These are phyloP conservation scores for Ammodytes marinus DNA, from an alignment of 2,113 vertebrate genomes.

Conservation along the genomic window DNA sequence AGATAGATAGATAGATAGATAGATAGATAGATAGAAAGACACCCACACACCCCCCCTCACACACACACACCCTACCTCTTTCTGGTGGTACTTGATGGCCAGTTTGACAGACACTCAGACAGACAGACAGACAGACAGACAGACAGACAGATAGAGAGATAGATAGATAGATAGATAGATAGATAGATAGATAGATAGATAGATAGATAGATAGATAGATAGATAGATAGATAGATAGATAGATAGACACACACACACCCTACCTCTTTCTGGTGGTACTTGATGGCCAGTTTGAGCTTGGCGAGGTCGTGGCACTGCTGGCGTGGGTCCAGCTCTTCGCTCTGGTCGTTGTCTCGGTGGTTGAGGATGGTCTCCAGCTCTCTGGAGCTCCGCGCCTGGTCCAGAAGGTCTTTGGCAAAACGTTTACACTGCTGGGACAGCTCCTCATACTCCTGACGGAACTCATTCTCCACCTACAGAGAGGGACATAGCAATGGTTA, in stretches of 20 bases:
- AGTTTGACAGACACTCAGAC: neutral
- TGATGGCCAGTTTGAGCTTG: slow-evolving; percentile 98
- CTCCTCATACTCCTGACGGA: slow-evolving; percentile 98
- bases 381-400: slow-evolving; percentile 95
- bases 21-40: too few species aligned
- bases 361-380: slow-evolving; percentile 98
- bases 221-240: too few species aligned
- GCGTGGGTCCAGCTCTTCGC: slow-evolving; percentile 93
- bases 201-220: too few species aligned
- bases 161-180: too few species aligned
- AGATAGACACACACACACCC: slow-evolving; percentile 36
- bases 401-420: slow-evolving; percentile 97
- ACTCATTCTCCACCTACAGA: slow-evolving; percentile 94
- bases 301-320: slow-evolving; percentile 96
- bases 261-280: slow-evolving; percentile 99
- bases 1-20: too few species aligned
- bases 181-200: too few species aligned
- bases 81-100: neutral
- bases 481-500: accelerated
- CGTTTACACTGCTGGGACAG: slow-evolving; percentile 97
- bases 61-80: too few species aligned
- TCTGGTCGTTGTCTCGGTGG: slow-evolving; percentile 95
- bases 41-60: too few species aligned
- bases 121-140: too few species aligned
- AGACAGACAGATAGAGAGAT: too few species aligned